Base-by-base conservation (phyloP, 2,113 vertebrate species). In the Naja naja region DNA sequence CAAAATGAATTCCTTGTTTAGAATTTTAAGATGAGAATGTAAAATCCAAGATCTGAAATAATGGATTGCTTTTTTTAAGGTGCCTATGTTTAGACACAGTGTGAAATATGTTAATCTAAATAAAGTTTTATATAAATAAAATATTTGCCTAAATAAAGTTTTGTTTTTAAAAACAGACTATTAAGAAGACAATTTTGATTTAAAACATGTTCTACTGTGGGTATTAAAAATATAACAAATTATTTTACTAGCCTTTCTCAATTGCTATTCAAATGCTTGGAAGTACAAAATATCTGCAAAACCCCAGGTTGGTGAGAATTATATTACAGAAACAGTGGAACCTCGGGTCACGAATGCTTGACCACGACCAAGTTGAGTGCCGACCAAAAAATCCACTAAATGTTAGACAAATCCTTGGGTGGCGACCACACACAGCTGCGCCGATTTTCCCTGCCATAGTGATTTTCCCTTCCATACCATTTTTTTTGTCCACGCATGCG, bases 81-180 rank as follows among this genome's bases (percentile, higher is more conserved):
- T 92, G 88, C 12, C 94, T 95, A 92, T 91, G 27, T 93, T 95
- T 95, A 87, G 94, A 64, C 91, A 86, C 58, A 45, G 53, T 43
- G 64, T 90, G 43, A 90, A 89, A 85, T 34, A 93, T 30, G 34
- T 89, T 93, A 95, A 81, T 90, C 94, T 93, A 93, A 97, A 97
- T 97, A 96, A 96, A 96, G n/a, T 93, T 87, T 95, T 94, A 94
- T n/a, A 69, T 69, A 34, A 69, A 69, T 69, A n/a, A 81, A 88
- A 93, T 95, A 52, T 88, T 69, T 87, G 94, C 94, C 95, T 90
- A 93, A 97, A 97, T 97, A 96, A 96, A 96, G 45, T 92, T 91
- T 95, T 94, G 94, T 60, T 86, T 18, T 10, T 56, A 93, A 94
- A 93, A 85, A 25, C 14, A 9, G 54, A 81, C 22, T 58, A 23